Evolutionary conservation across 2,797 vertebrate species (phyloP), one percentile per base, ranked within the genome.

Genomic region (Channallabes apus): DNA sequence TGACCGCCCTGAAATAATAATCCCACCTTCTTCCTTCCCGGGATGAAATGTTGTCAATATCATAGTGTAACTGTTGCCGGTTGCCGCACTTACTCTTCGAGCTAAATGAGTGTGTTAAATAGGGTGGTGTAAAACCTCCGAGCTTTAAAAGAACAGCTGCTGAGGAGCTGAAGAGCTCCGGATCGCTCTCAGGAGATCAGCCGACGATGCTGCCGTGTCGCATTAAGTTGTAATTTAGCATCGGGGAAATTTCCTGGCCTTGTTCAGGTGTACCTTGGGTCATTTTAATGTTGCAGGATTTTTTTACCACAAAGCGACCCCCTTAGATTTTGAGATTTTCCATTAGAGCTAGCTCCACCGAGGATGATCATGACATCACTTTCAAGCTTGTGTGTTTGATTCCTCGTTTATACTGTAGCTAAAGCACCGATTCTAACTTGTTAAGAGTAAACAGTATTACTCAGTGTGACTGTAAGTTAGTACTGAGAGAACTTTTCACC

Each of bases 91-190:
- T 29, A 29, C 46, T 29, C 54, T 27, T 29, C 18, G 6, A 75
- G 29, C 15, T 18, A 27, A 54, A 51, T 7, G 2, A 73, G 41
- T 27, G 24, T 27, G 5, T 1, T 17, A 27, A 75, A 27, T 27
- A 27, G 1, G 27, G 46, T 75, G 72, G 46, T 29, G 54, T 75
- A 54, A 54, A 54, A 54, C n/a, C 46, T 54, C 24, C 15, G 41
- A 51, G 71, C 24, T 54, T 75, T 54, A 54, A 75, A 73, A 24
- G 22, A 73, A 54, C 71, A 54, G 46, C 72, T 75, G 69, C 22
- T 6, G 38, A 24, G 69, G 38, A 72, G 38, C 38, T 15, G 38
- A 41, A 71, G 18, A 11, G 35, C 68, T 71, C 38, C 8, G 38
- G 35, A 71, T 41, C 11, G 22, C 35, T 71, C 20, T 71, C 68